Base-by-base conservation (phyloP, 2,797 vertebrate species). In the Rhinichthys osculus region DNA sequence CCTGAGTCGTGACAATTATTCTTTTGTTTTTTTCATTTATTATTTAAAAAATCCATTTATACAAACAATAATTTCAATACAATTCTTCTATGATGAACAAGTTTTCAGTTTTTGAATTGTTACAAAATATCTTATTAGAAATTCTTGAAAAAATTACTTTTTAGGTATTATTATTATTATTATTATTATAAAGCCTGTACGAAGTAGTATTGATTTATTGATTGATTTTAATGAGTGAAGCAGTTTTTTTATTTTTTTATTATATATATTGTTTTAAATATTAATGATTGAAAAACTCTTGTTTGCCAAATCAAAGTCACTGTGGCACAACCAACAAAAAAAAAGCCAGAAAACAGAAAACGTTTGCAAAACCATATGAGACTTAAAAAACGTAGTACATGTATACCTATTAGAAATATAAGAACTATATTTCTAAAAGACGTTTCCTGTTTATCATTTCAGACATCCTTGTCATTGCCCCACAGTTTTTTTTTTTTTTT, bases 1-100 rank as follows among this genome's bases (percentile, higher is more conserved):
- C 47, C 47, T 92, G 91, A 59, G 54, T 47, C 13, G 2, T 78
- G 23, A 27, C 57, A 64, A 3, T 27, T 30, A 8, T 78, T n/a
- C 19, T 62, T 19, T 82, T 40, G 21, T 81, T 78, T 6, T 44
- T 27, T 27, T 35, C 5, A 38, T 16, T 16, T 70, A 54, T 81
- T 69, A 54, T 23, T 30, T 33, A 33, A 33, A 33, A 64, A 16
- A 30, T 14, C 16, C 5, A 50, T 50, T 50, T 50, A 50, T 50
- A 17, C 16, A 50, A 50, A 17, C 47, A 50, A 17, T 17, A 50
- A 50, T 50, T 50, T n/a, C n/a, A 59, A n/a, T 59, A 16, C 6
- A 74, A 27, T 47, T 33, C 1, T 72, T 27, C 47, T 50, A 50
- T 50, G 47, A 50, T 72, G 40, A 74, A 50, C 16, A 74, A 52